Base-by-base conservation (phyloP, 2,888 invertebrate genomes). In the Alloscopus bannaensis region DNA sequence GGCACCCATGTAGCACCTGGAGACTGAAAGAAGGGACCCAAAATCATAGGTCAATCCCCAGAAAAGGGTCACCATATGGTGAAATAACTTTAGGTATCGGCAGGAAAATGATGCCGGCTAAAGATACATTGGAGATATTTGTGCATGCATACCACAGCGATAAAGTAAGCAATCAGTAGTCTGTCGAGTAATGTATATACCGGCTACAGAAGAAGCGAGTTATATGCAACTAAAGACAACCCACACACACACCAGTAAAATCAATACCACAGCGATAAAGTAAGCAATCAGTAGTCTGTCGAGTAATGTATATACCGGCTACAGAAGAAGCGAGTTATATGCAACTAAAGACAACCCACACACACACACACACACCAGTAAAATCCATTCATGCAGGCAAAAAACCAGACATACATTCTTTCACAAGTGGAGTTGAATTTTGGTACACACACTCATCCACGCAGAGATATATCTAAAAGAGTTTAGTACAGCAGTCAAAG, bases 281-380 rank as follows among this genome's bases (percentile, higher is more conserved):
- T n/a, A n/a, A n/a, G n/a, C n/a, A n/a, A n/a, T n/a, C n/a, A n/a
- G n/a, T n/a, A n/a, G n/a, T n/a, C n/a, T n/a, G 57, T 45, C 16
- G 24, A 65, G 71, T 79, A 72, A 79, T 79, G 79, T 79, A 79
- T 79, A 79, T 79, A 79, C 79, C 79, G 79, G 79, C 79, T 79
- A 68, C 11, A 59, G 50, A 68, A 52, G 52, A 76, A 62, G 22
- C 50, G 4, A 22, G 52, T 52, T 52, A 8, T 36, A 20, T 62
- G 40, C 22, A 64, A 22, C 50, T 24, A 47, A 60, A 70, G 52
- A 72, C 79, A 79, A 66, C 79, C 72, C 72, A 72, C 79, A 73
- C 55, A 55, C n/a, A 22, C n/a, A 50, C 31, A 72, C 31, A 73
- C 45, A 60, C 57, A 59, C 57, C 64, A 75, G 59, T 47, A 42